phyloP scores from a whole-genome alignment of 2,113 vertebrate species.

The Cricetomys ansorgei region DNA sequence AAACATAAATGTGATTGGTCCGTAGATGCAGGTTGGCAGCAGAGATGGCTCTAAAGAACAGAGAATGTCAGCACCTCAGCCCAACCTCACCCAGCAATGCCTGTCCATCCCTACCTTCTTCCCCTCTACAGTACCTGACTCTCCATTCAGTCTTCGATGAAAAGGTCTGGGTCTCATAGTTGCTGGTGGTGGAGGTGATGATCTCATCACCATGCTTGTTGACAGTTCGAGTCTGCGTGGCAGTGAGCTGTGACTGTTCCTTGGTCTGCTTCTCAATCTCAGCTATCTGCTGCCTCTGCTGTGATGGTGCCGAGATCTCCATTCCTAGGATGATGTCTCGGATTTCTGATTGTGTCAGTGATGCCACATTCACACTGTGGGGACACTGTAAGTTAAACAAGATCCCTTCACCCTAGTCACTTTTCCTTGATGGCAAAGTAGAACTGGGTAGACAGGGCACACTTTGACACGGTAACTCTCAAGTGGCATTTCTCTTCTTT shows the following conservation, averaged over 20 bases:
- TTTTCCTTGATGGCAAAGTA: constrained; percentile 9
- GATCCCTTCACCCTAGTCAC: background rate
- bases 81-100: background rate
- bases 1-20: constrained; percentile 99
- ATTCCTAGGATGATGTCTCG: constrained; percentile 99
- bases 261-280: constrained; percentile 99
- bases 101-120: background rate
- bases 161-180: constrained; percentile 99
- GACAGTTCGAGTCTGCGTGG: constrained; percentile 98
- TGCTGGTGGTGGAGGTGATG: constrained; percentile 99
- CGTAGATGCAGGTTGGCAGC: constrained; percentile 98
- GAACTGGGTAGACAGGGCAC: background rate
- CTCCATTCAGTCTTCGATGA: constrained; percentile 99
- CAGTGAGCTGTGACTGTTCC: constrained; percentile 98
- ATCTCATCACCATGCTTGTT: constrained; percentile 99
- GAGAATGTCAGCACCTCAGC: background rate
- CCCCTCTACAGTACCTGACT: constrained; percentile 90
- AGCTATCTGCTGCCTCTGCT: constrained; percentile 99
- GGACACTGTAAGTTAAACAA: constrained; percentile 41
- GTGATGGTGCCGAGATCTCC: constrained; percentile 99
- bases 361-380: constrained; percentile 97
- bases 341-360: constrained; percentile 98
- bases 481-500: background rate
- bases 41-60: constrained; percentile 94
- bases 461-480: background rate